Base-by-base conservation (phyloP, 2,113 vertebrate species). In the Hepsetus odoe region DNA sequence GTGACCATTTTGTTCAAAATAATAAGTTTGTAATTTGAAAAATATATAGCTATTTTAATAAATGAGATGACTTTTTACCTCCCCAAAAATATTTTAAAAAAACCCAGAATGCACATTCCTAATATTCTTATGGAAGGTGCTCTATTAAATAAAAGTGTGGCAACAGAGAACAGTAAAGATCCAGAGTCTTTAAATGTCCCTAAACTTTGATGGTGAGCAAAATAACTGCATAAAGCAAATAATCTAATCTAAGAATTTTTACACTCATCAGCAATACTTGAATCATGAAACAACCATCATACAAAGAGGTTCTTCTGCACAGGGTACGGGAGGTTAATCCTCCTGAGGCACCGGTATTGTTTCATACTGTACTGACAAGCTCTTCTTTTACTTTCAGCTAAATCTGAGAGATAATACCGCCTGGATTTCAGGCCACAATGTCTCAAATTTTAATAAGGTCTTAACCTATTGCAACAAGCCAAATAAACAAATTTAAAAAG, bases 301-400 rank as follows among this genome's bases (percentile, higher is more conserved):
- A 44, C 66, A 61, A 53, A 38, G 55, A 61, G 26, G 56, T 18
- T 3, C 16, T 10, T 53, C 40, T 35, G 53, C 10, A 24, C 33
- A 46, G 16, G 51, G 32, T 33, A 18, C 26, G 40, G 28, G n/a
- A 46, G 38, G 49, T 69, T 77, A 77, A 77, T 77, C 65, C 51
- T 46, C 26, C 14, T 12, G n/a, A 76, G 24, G 24, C 35, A 42
- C n/a, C 46, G 65, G 70, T 59, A 59, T 70, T 24, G 42, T 59
- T 51, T 59, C 5, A n/a, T 53, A 33, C 61, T 38, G 46, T 76
- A 51, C n/a, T 46, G 46, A 33, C 72, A 32, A 46, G 22, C 4
- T 1, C 13, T 32, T 62, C 16, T 13, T 7, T 30, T 14, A 62
- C 11, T 65, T 38, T 22, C 35, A 38, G 61, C 32, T 65, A 38